phyloP scores from a whole-genome alignment of 2,797 vertebrate genomes.

The Iguana delicatissima region DNA sequence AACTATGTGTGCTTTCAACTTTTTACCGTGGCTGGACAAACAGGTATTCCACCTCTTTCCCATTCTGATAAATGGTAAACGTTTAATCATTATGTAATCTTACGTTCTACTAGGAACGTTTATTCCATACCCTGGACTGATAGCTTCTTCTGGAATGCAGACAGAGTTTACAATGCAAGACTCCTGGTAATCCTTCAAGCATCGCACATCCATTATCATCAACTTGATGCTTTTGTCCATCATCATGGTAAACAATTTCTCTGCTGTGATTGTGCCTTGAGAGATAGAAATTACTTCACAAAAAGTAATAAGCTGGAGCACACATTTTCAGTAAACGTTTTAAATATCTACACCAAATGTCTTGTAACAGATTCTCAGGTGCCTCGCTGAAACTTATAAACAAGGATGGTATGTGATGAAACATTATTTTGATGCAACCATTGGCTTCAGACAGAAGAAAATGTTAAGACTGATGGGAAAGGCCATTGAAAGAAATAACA shows the following conservation, averaged over 20 bases:
- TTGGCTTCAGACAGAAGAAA: neutral
- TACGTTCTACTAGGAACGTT: neutral
- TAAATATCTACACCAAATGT: neutral
- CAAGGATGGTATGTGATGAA: neutral
- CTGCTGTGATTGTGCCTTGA: conserved; percentile 88
- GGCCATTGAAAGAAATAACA: neutral
- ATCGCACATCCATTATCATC: conserved; percentile 94
- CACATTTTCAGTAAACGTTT: neutral
- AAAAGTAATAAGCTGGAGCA: conserved; percentile 34
- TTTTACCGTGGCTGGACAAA: conserved; percentile 11
- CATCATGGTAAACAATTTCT: conserved; percentile 93
- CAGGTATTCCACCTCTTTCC: neutral
- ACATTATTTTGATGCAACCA: neutral
- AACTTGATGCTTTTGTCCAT: conserved; percentile 86
- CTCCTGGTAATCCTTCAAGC: conserved; percentile 87
- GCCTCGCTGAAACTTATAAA: neutral
- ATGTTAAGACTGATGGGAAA: neutral
- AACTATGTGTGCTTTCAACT: conserved; percentile 1
- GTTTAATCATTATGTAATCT: neutral
- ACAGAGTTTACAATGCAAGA: conserved; percentile 90
- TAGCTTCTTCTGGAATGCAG: conserved; percentile 93
- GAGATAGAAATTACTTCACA: conserved; percentile 60
- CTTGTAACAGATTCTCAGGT: neutral
- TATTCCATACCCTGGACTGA: conserved; percentile 89
- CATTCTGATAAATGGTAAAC: neutral